phyloP scores from a whole-genome alignment of 2,888 invertebrate genomes.

The Epistrophe eligans region DNA sequence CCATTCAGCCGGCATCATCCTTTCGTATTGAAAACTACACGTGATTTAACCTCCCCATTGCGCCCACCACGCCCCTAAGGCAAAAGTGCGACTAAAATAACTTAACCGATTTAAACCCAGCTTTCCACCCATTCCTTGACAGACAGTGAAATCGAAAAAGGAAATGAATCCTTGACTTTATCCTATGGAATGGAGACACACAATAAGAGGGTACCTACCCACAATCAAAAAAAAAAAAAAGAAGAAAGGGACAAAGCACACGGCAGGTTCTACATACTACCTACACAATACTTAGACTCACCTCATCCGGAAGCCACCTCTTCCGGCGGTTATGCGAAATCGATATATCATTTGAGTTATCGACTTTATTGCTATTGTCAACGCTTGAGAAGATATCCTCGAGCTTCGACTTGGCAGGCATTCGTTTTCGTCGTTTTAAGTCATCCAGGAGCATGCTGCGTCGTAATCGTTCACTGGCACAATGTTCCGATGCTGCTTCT shows the following conservation, averaged over 20 bases:
- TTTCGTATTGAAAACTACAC: not conserved
- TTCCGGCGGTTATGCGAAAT: conserved; percentile 82
- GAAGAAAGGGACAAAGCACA: not conserved
- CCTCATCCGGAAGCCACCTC: conserved; percentile 89
- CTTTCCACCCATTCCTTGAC: conserved; percentile 21
- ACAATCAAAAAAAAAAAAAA: not conserved
- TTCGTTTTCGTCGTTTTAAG: conserved; percentile 78
- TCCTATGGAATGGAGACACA: conserved; percentile 38
- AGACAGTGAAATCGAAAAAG: conserved; percentile 46
- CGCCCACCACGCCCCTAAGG: not conserved
- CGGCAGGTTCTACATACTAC: conserved; percentile 24
- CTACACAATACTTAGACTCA: conserved; percentile 78
- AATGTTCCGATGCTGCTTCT: conserved; percentile 79
- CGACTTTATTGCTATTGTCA: conserved; percentile 77
- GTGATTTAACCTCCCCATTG: not conserved
- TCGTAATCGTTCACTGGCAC: conserved; percentile 83
- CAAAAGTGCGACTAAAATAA: conserved; percentile 47
- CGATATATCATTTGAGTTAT: conserved; percentile 80
- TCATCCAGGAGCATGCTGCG: conserved; percentile 79
- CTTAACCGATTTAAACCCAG: conserved; percentile 39
- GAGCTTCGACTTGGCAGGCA: conserved; percentile 37
- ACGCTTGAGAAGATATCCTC: conserved; percentile 50
- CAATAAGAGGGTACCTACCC: not conserved
- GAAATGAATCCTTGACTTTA: conserved; percentile 68
- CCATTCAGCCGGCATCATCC: not conserved